Evolutionary conservation across 2,797 vertebrate species (phyloP), one percentile per base, ranked within the genome.

Genomic region (Garrulus glandarius): DNA sequence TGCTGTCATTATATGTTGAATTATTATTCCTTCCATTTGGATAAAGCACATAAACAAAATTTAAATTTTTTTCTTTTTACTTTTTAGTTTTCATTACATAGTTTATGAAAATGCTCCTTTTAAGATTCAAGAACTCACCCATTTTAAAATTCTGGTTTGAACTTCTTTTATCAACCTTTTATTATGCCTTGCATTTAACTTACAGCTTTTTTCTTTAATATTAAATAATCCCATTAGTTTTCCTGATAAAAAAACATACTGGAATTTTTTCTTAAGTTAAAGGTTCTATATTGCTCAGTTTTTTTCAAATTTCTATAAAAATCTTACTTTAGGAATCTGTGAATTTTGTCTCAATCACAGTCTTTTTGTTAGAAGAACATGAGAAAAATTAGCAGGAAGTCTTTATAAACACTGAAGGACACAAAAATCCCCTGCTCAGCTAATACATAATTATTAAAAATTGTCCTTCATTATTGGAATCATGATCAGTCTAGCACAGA

Each of bases 141-240:
- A 15, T 49, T 87, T 59, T 18, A 50, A 71, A 93, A 64, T 60
- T 70, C 5, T 13, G 9, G 26, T 61, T 71, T 75, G 15, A 63
- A 63, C 26, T 74, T 76, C 15, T 55, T 57, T 82, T 69, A 56
- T 81, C 56, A 70, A 15, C 8, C 4, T 90, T 95, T 92, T 91
- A 83, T 93, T 91, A 89, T 84, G 81, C 93, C 80, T 95, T 91
- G 9, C 59, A 60, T 94, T 92, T 96, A 96, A 93, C n/a, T 92
- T 82, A 68, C 83, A 94, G 61, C 43, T 91, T 83, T 88, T 59
- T 83, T 39, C 39, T 87, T 49, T 20, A 94, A 92, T 84, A 78
- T 43, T 93, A 52, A 91, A 69, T 79, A 77, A 75, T 91, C 80
- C 81, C 20, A 22, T 89, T 84, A 60, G 57, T 72, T 84, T 84